Base-by-base conservation (phyloP, 2,888 invertebrate genomes). In the Ophion costatus region DNA sequence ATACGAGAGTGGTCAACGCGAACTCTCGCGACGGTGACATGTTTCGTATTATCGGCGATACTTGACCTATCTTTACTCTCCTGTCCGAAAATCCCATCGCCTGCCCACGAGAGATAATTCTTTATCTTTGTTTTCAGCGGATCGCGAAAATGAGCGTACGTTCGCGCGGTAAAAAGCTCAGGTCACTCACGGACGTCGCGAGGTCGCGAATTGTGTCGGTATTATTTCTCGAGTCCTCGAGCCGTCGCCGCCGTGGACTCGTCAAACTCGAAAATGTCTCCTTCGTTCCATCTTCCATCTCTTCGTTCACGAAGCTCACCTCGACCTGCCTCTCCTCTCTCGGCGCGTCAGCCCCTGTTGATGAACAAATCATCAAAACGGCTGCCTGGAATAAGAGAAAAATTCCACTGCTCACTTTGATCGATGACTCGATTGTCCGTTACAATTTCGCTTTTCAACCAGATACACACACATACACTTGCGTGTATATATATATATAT, bases 21-120 rank as follows among this genome's bases (percentile, higher is more conserved):
- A 95, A 93, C 45, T 96, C 94, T 92, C 96, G 96, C 42, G 95
- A 94, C 0, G 95, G 95, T 0, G 96, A 95, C 94, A 96, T 95
- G 3, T 95, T 95, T 70, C 96, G 94, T 87, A 96, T 94, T 87
- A 96, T 96, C 63, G 96, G 96, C 93, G 96, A 93, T 33, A 96
- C 94, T 92, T 96, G 95, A 0, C 95, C 95, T 80, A 96, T 95
- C 90, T 95, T 95, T 84, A 95, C 95, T 22, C 95, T 95, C 69
- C 96, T 94, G 56, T 95, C 95, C 71, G 95, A 95, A 89, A 95
- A 94, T 86, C 95, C 95, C 91, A 96, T 91, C 0, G 96, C 96
- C 88, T 95, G 81, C 74, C 33, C 24, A 69, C 45, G 67, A 74
- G 59, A 24, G 67, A 42, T 10, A 38, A 22, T 24, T 42, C 4